phyloP scores from a whole-genome alignment of 2,888 invertebrate species.

The Thymelicus lineola region DNA sequence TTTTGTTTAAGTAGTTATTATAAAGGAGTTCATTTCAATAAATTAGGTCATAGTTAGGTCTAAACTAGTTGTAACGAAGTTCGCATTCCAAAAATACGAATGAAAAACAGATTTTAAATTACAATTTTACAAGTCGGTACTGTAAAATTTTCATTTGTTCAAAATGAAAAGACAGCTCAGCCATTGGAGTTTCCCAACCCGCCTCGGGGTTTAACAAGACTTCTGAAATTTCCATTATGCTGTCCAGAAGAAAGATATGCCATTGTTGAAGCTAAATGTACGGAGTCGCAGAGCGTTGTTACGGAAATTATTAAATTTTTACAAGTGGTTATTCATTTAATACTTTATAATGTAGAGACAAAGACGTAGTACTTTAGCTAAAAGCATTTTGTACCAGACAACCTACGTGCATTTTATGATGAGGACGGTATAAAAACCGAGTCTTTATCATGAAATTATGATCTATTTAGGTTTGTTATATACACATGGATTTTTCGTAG shows the following conservation, averaged over 20 bases:
- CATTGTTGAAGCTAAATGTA: constrained; percentile 19
- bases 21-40: too few relatives aligned
- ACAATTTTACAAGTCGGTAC: not conserved
- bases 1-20: too few relatives aligned
- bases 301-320: constrained; percentile 6
- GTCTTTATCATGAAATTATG: too few relatives aligned
- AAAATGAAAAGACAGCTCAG: constrained; percentile 6
- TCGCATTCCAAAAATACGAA: not conserved
- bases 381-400: not conserved
- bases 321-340: not conserved
- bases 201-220: constrained; percentile 25
- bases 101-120: not conserved
- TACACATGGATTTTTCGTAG: too few relatives aligned
- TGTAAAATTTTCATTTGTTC: constrained; percentile 14
- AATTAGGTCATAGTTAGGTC: too few relatives aligned
- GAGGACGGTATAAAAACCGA: too few relatives aligned
- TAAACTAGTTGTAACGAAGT: not conserved
- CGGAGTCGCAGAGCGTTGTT: not conserved
- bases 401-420: too few relatives aligned
- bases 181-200: constrained; percentile 4
- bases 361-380: not conserved
- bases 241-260: constrained; percentile 26
- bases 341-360: not conserved
- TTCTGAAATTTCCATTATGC: constrained; percentile 11
- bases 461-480: too few relatives aligned